These are phyloP conservation scores for Caenorhabditis becei DNA, from an alignment of 2,888 invertebrate genomes.

Conservation along the genomic window DNA sequence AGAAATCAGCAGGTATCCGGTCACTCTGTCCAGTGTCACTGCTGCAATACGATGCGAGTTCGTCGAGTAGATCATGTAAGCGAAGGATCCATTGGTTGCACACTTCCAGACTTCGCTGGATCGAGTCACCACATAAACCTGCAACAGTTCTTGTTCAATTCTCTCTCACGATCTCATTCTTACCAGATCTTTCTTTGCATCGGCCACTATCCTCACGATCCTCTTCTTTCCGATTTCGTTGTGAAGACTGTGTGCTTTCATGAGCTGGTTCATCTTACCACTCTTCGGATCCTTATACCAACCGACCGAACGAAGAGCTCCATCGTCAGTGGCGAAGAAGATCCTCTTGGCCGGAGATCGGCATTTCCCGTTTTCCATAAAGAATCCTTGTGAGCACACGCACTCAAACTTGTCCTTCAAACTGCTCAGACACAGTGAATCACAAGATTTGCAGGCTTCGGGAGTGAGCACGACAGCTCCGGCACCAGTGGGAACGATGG, in stretches of 20 bases:
- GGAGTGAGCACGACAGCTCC: neutral
- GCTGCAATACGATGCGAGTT: conserved; percentile 52
- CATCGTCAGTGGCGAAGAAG: conserved; percentile 40
- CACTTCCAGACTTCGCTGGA: conserved; percentile 83
- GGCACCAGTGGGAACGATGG: conserved; percentile 3
- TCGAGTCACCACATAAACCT: conserved; percentile 57
- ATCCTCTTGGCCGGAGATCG: conserved; percentile 24
- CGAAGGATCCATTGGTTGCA: conserved; percentile 86
- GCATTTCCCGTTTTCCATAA: conserved; percentile 31
- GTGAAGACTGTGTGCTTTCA: conserved; percentile 42
- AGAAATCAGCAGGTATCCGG: conserved; percentile 66
- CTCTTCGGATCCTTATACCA: conserved; percentile 31
- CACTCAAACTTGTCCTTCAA: conserved; percentile 11
- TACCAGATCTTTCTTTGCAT: conserved; percentile 51
- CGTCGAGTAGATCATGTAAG: conserved; percentile 86
- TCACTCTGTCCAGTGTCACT: conserved; percentile 59
- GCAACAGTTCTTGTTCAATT: neutral
- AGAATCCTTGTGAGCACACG: conserved; percentile 42
- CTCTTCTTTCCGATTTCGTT: conserved; percentile 33
- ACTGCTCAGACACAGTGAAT: conserved; percentile 29
- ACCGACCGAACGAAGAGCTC: conserved; percentile 39
- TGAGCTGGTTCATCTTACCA: conserved; percentile 18
- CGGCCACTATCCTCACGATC: conserved; percentile 48
- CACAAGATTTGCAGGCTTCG: conserved; percentile 19
- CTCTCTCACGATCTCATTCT: neutral